These are phyloP conservation scores for Bombus balteatus DNA, from an alignment of 1,140 invertebrate genomes.

Conservation along the genomic window DNA sequence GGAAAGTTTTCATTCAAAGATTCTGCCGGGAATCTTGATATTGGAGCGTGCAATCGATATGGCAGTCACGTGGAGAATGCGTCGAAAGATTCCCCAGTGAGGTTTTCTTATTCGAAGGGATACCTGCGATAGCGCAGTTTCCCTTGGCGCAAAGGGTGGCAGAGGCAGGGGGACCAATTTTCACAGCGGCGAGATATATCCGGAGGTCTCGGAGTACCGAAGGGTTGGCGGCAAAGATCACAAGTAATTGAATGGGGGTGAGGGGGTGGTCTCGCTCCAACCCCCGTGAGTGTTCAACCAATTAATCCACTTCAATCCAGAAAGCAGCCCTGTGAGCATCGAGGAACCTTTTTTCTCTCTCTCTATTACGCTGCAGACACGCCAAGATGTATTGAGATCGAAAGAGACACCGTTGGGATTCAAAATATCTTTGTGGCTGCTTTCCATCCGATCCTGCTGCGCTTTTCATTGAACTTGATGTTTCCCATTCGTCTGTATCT, in stretches of 20 bases:
- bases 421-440: slow-evolving; percentile 30
- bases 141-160: slow-evolving; percentile 42
- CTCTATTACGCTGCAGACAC: slow-evolving; percentile 60
- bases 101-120: slow-evolving; percentile 68
- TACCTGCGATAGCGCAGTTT: slow-evolving; percentile 54
- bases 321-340: slow-evolving; percentile 72
- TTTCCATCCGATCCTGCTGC: too few species aligned
- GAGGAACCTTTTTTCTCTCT: slow-evolving; percentile 64
- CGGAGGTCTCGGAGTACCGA: slow-evolving; percentile 68
- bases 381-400: slow-evolving; percentile 75
- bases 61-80: slow-evolving; percentile 58
- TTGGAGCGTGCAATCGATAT: slow-evolving; percentile 54
- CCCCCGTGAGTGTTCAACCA: slow-evolving; percentile 78
- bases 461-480: too few species aligned
- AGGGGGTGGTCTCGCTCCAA: slow-evolving; percentile 63
- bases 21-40: slow-evolving; percentile 8
- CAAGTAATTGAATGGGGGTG: slow-evolving; percentile 75
- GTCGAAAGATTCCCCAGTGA: slow-evolving; percentile 64
- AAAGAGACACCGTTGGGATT: slow-evolving; percentile 68
- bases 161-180: slow-evolving; percentile 61
- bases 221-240: slow-evolving; percentile 76
- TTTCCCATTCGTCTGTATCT: neutral
- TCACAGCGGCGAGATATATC: slow-evolving; percentile 67
- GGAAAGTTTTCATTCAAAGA: neutral
- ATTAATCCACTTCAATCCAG: slow-evolving; percentile 79